Evolutionary conservation across 2,888 invertebrate species (phyloP).

Genomic region (Chironomus tentans): DNA sequence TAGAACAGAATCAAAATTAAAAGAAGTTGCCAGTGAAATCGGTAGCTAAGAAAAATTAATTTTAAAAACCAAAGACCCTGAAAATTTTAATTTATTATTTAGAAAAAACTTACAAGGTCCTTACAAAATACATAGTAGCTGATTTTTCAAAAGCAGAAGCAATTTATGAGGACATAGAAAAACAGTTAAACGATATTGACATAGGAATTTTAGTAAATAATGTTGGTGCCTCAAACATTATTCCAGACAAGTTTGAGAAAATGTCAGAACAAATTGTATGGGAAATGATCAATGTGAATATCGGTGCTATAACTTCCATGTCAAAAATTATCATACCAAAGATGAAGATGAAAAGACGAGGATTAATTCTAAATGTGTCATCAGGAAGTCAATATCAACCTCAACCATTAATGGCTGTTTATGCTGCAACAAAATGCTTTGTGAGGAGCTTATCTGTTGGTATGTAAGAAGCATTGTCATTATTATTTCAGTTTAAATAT

Average conservation of each 20-base stretch:
- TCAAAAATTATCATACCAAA: conserved; percentile 64
- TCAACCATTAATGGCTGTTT: conserved; percentile 78
- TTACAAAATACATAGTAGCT: conserved; percentile 66
- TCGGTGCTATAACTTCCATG: conserved; percentile 77
- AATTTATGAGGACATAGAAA: conserved; percentile 59
- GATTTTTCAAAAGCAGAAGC: conserved; percentile 69
- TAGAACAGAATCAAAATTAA: conserved; percentile 62
- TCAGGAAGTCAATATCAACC: conserved; percentile 83
- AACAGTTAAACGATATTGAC: conserved; percentile 63
- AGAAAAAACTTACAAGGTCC: conserved; percentile 51
- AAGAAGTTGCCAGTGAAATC: conserved; percentile 60
- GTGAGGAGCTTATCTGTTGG: conserved; percentile 65
- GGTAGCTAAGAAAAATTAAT: conserved; percentile 44
- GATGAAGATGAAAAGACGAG: conserved; percentile 66
- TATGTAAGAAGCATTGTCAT: neutral
- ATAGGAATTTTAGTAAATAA: conserved; percentile 88
- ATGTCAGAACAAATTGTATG: conserved; percentile 61
- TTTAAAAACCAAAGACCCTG: neutral
- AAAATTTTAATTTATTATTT: conserved; percentile 30
- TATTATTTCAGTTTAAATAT: neutral
- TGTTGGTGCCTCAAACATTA: conserved; percentile 77
- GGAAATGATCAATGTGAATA: conserved; percentile 81
- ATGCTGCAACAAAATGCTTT: conserved; percentile 80
- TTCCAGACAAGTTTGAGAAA: conserved; percentile 71
- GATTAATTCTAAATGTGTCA: conserved; percentile 83